Conservation (phyloP, 2,113 vertebrate genomes). For the Phalacrocorax carbo region DNA sequence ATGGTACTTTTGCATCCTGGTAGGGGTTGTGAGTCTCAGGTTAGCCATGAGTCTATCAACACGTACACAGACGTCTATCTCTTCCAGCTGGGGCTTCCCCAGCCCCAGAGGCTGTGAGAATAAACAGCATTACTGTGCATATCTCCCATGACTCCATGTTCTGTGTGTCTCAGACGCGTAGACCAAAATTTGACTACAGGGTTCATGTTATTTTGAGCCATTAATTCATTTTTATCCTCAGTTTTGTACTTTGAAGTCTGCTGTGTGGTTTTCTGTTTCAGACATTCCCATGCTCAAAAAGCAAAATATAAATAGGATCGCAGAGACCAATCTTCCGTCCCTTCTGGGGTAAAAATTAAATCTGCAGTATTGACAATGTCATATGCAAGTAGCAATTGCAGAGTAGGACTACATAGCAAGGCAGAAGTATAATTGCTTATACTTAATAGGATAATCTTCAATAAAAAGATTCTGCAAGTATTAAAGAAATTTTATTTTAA, state of each 20-base stretch:
- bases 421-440: neutral
- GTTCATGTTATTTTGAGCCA: neutral
- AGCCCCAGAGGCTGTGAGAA: neutral
- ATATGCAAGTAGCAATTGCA: neutral
- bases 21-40: neutral
- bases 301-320: neutral
- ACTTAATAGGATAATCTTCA: too few species aligned
- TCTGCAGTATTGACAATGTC: neutral
- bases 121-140: rapidly evolving
- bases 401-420: neutral
- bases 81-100: neutral
- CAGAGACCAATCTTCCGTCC: neutral
- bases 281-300: neutral
- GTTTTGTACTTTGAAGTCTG: neutral
- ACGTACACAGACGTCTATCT: neutral
- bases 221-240: neutral
- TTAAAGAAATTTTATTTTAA: neutral
- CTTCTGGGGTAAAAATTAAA: neutral
- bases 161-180: rapidly evolving
- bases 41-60: neutral
- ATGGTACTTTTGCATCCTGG: neutral
- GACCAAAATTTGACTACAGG: rapidly evolving
- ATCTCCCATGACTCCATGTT: rapidly evolving
- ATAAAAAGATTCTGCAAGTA: neutral
- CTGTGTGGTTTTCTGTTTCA: neutral